Conservation (phyloP, 2,113 vertebrate genomes). For the Clinocottus analis region DNA sequence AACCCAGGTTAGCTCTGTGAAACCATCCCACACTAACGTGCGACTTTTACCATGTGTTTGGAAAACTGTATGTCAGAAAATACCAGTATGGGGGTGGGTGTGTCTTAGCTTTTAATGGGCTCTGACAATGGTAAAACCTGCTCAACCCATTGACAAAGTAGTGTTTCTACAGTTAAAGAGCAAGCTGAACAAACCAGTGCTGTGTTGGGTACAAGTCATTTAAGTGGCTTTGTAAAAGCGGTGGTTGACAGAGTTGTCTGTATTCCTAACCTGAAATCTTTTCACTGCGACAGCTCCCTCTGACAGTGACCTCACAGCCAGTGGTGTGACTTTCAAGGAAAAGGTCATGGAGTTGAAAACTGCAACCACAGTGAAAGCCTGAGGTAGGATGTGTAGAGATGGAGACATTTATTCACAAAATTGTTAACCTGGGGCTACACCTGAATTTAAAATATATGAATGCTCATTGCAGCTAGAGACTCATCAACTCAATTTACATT, state of each 20-base stretch:
- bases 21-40: constrained; percentile 56
- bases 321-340: constrained; percentile 85
- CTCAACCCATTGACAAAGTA: neutral
- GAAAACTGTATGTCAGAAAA: constrained; percentile 49
- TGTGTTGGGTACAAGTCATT: neutral
- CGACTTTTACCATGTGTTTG: constrained; percentile 54
- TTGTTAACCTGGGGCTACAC: neutral
- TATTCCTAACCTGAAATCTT: constrained; percentile 83
- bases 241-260: neutral
- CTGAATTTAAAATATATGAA: neutral
- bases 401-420: neutral
- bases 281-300: constrained; percentile 84
- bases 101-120: constrained; percentile 16
- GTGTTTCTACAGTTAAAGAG: neutral
- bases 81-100: constrained; percentile 21
- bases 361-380: constrained; percentile 87
- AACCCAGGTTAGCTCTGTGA: constrained; percentile 23
- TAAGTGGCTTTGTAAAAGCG: neutral
- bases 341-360: constrained; percentile 89
- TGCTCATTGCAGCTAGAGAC: neutral
- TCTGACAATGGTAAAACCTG: constrained; percentile 3
- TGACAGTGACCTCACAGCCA: constrained; percentile 82
- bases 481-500: neutral
- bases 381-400: constrained; percentile 12
- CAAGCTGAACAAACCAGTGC: neutral